Evolutionary conservation across 2,113 vertebrate genomes (phyloP).

Genomic region (Dendropsophus ebraccatus): DNA sequence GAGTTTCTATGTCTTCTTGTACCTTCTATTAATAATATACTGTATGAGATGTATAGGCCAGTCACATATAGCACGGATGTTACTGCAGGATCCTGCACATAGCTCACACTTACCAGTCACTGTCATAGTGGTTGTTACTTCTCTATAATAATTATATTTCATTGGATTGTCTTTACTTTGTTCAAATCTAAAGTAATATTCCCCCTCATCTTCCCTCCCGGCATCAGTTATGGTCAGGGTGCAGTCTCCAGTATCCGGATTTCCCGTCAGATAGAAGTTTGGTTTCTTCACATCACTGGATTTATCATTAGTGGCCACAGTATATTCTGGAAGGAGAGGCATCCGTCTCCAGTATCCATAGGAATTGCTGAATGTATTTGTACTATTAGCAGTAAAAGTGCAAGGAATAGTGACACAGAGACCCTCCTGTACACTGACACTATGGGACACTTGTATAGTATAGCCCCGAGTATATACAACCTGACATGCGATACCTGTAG

Average conservation of each 20-base stretch:
- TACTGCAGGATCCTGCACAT: no score
- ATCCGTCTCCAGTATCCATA: neutral
- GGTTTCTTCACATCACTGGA: neutral
- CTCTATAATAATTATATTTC: neutral
- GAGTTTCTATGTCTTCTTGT: no score
- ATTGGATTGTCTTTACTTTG: neutral
- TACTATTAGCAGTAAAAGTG: neutral
- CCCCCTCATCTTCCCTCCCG: neutral
- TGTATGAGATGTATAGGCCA: no score
- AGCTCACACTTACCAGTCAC: neutral
- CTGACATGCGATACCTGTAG: slow-evolving; percentile 7
- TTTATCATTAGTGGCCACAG: neutral
- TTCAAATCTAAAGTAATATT: neutral
- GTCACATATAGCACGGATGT: no score
- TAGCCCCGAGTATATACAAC: neutral
- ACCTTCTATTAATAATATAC: no score
- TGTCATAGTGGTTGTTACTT: neutral
- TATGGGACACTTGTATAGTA: neutral
- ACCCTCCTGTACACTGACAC: slow-evolving; percentile 27
- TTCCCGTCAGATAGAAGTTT: neutral
- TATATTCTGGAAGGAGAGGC: fast-evolving
- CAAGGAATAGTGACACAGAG: slow-evolving; percentile 12
- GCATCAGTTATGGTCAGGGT: slow-evolving; percentile 13
- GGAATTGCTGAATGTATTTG: neutral
- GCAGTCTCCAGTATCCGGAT: slow-evolving; percentile 14